phyloP scores from a whole-genome alignment of 1,140 invertebrate genomes.

The Mizuhopecten yessoensis region DNA sequence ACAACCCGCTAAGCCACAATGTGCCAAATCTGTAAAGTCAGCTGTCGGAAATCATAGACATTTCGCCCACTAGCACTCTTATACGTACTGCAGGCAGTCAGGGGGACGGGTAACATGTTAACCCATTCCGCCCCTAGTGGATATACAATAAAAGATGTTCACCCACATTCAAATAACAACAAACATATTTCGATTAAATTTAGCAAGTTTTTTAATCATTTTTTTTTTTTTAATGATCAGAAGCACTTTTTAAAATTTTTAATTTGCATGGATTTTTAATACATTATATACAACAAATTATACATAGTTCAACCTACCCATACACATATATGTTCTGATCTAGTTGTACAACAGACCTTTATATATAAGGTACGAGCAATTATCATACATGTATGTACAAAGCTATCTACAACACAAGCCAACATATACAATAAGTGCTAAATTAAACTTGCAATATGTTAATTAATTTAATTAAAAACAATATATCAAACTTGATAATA shows the following conservation, averaged over 20 bases:
- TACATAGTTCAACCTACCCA: background rate
- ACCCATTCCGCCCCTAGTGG: too few relatives aligned
- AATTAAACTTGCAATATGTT: background rate
- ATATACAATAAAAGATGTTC: too few relatives aligned
- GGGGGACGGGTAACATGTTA: too few relatives aligned
- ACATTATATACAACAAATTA: background rate
- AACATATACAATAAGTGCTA: slow-evolving; percentile 20
- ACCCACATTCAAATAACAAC: background rate
- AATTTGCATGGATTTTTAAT: slow-evolving; percentile 14
- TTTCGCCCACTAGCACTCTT: too few relatives aligned
- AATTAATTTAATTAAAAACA: slow-evolving; percentile 19
- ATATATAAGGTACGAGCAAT: background rate
- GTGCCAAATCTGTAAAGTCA: too few relatives aligned
- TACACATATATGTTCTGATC: background rate
- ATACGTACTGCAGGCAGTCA: too few relatives aligned
- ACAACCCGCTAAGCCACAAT: too few relatives aligned
- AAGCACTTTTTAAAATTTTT: slow-evolving; percentile 9
- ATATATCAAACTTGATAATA: background rate
- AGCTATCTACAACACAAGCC: background rate
- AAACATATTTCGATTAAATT: background rate
- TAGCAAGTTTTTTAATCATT: slow-evolving; percentile 35
- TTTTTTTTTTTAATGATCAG: background rate
- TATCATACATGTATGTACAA: slow-evolving; percentile 1
- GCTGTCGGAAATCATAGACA: too few relatives aligned
- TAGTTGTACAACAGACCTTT: slow-evolving; percentile 1